Evolutionary conservation across 2,113 vertebrate species (phyloP), one percentile per base, ranked within the genome.

Genomic region (Caloenas nicobarica): DNA sequence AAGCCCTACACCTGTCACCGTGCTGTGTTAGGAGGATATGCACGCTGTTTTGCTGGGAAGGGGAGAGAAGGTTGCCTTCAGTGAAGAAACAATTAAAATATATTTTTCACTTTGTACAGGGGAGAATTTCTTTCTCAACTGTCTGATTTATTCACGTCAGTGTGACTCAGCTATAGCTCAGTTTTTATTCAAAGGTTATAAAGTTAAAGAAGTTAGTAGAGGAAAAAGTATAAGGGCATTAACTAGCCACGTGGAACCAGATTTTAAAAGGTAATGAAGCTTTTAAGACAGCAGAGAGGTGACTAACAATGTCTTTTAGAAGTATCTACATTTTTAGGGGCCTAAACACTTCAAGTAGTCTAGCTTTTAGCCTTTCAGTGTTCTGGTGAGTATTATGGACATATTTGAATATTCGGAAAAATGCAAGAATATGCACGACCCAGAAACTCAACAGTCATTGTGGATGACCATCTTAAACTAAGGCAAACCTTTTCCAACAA

Each of bases 1-100:
- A 74, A 79, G 46, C 74, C 77, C 80, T 89, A 74, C 62, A 95
- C 78, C 89, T 96, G 33, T 93, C 92, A 85, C 61, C 53, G 56
- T 29, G 29, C 78, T 72, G 26, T 72, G 46, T 76, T 58, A 54
- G 70, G 38, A 88, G 56, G 34, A 65, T 81, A n/a, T 5, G 31
- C 38, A 77, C 8, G 9, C 74, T 82, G 77, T 58, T 88, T 81
- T 86, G 73, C 66, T 87, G 70, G 23, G 56, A 31, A 83, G 17
- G 73, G 53, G 48, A 84, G 42, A 56, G 29, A 88, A 68, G 38
- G 40, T 87, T 96, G 48, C 36, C 22, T 92, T 88, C 16, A 38
- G 36, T 53, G 44, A 76, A 64, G 23, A 89, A 92, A 86, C 38
- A 90, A 61, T 74, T 65, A 79, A 91, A 83, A 72, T 10, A 33